Base-by-base conservation (phyloP, 2,797 vertebrate species). In the Takifugu rubripes region DNA sequence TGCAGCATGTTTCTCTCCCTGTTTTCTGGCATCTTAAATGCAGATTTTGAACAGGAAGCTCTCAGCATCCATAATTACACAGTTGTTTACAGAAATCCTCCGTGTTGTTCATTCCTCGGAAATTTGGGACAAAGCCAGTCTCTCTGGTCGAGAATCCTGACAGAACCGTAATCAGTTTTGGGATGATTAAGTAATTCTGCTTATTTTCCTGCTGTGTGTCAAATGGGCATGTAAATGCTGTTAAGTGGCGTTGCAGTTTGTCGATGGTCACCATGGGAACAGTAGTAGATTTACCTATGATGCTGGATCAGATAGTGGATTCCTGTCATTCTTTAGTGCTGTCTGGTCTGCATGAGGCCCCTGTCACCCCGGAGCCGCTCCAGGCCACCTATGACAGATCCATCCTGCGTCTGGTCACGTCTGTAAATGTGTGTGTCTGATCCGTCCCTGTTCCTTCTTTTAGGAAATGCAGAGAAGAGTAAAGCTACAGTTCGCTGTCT, bases 241-340 rank as follows among this genome's bases (percentile, higher is more conserved):
- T 44, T n/a, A 15, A 1, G 25, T 11, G 48, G n/a, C 14, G 26
- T 27, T 11, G 59, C 9, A 0, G 27, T 10, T 26, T 15, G 33
- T 47, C 56, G 62, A 62, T 52, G 40, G 74, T 64, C n/a, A 15
- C 53, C 42, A 61, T 62, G 42, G 66, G 70, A 33, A 56, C 55
- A 50, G 67, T 33, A 25, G 48, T 59, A 67, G 60, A 74, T 81
- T 59, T 61, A 66, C 66, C 70, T 76, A 15, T 67, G 66, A 78
- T 75, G 71, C 61, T 56, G 52, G 57, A 61, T 70, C 69, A 80
- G 80, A 88, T 84, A 68, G 51, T 55, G 61, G 63, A 88, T 87
- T 84, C 86, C 75, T 85, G 49, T 68, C 85, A 87, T 87, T 85
- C 82, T 73, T 83, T 62, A 17, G 55, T n/a, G 54, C 62, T 52